Base-by-base conservation (phyloP, 2,113 vertebrate species). In the Siniperca chuatsi region DNA sequence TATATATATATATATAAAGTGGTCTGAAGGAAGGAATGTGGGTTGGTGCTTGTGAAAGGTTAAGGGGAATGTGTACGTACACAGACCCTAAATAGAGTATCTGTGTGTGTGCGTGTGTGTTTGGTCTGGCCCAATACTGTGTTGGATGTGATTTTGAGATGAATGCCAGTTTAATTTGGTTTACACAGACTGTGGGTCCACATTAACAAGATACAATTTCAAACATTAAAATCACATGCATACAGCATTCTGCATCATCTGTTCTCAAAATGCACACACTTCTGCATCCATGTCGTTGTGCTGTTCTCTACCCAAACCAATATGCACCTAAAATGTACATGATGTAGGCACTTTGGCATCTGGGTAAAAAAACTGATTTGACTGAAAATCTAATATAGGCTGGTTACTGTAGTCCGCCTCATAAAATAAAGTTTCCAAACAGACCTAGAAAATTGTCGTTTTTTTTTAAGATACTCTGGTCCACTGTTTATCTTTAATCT, bases 11-110 rank as follows among this genome's bases (percentile, higher is more conserved):
- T 29, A 29, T 29, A 29, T 29, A 69, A 87, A n/a, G 62, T 75
- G 75, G 76, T 79, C 65, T 71, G 29, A 23, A 52, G 71, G 57
- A 79, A 87, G 71, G 65, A 79, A 87, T 76, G 57, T 16, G 48
- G 25, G 57, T 8, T 42, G 55, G 21, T 66, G 60, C 62, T 44
- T n/a, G 52, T 79, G 54, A 52, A 67, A 69, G 69, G 52, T 50
- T n/a, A 1, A 46, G 33, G 71, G 76, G 80, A 58, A 65, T 66
- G 55, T 81, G 57, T 69, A 21, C 12, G 5, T 25, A 72, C 81
- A 69, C 35, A 29, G 8, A 68, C 2, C 6, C 35, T 18, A 37
- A 46, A 37, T 57, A 48, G 65, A 35, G 54, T 16, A 23, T 46
- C 16, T 25, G 52, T 55, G 11, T 37, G 18, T 37, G 40, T 80